Evolutionary conservation across 2,113 vertebrate species (phyloP).

Genomic region (human (Homo sapiens)): GRCh38 chr15:53273001-53273500

Average conservation of each 20-base stretch:
- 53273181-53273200: neutral
- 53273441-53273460: neutral
- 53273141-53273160: neutral
- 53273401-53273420: neutral
- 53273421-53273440: neutral
- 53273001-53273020: neutral
- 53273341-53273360: neutral
- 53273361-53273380: neutral
- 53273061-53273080: neutral
- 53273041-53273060: neutral
- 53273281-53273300: neutral
- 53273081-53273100: neutral
- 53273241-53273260: neutral
- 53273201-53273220: neutral
- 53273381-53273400: neutral
- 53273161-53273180: neutral
- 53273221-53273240: neutral
- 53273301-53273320: neutral
- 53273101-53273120: slow-evolving; percentile 29
- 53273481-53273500: neutral
- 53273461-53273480: neutral
- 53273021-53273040: neutral
- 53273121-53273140: neutral
- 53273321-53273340: neutral
- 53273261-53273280: neutral